Conservation (phyloP, 2,797 vertebrate species). For the Avahi laniger region DNA sequence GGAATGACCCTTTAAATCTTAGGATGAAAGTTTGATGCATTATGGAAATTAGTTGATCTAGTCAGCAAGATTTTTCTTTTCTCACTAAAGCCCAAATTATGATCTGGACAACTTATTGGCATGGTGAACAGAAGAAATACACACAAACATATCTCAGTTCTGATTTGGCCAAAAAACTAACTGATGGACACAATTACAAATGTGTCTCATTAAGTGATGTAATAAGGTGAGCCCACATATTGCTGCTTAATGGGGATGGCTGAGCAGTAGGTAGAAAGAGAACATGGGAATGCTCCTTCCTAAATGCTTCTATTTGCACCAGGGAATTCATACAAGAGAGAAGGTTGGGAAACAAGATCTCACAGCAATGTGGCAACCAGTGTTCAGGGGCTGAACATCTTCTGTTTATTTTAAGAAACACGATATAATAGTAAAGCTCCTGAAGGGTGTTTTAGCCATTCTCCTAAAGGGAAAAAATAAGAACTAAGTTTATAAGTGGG, state of each 20-base stretch:
- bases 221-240: not conserved
- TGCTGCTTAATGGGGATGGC: not conserved
- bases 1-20: conserved; percentile 32
- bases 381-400: not conserved
- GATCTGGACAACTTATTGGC: conserved; percentile 2
- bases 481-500: not conserved
- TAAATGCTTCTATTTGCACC: not conserved
- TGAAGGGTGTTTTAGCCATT: not conserved
- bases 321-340: not conserved
- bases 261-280: not conserved
- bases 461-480: not conserved
- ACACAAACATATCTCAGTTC: not conserved
- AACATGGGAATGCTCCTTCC: not conserved
- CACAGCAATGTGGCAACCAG: not conserved
- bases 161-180: not conserved
- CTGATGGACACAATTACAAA: not conserved
- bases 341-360: not conserved
- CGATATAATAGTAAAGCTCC: not conserved
- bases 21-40: conserved; percentile 50
- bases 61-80: conserved; percentile 31
- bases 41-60: conserved; percentile 50
- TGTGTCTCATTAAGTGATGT: not conserved
- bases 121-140: not conserved
- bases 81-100: conserved; percentile 10
- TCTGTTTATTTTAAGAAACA: not conserved